Percentiles rank a stretch among this genome's conserved stretches.
Conservation (phyloP, 2,888 invertebrate genomes). For the Chymomyza caudatula region DNA sequence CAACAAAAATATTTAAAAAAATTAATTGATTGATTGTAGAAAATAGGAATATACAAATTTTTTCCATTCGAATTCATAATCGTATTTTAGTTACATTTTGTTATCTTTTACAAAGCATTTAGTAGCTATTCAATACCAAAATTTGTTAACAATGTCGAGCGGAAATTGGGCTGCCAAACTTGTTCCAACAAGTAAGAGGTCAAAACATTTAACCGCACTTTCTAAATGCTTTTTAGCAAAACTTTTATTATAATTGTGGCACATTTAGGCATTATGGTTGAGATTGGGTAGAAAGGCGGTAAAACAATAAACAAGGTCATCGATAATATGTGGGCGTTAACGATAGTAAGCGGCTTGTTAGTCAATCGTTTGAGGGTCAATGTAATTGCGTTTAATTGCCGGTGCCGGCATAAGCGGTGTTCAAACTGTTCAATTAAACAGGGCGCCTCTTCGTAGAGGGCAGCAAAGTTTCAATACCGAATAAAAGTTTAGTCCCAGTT, state of each 20-base stretch:
- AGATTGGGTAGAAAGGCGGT: conserved; percentile 4
- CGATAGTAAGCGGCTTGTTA: conserved; percentile 20
- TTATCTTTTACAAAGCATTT: conserved; percentile 21
- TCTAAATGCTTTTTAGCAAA: not conserved
- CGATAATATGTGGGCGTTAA: conserved; percentile 43
- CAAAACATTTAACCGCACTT: not conserved
- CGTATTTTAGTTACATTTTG: conserved; percentile 2
- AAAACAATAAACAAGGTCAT: conserved; percentile 41
- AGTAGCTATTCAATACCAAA: conserved; percentile 30
- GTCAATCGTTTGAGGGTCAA: conserved; percentile 46
- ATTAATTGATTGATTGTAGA: too few species aligned
- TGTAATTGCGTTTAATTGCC: conserved; percentile 32
- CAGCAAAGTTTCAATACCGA: too few species aligned
- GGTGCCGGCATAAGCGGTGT: not conserved
- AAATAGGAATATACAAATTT: conserved; percentile 27
- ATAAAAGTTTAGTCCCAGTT: too few species aligned
- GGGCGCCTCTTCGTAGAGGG: too few species aligned
- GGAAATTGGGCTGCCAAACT: not conserved
- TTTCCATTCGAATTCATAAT: conserved; percentile 2
- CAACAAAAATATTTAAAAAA: too few species aligned
- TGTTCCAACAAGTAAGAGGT: conserved; percentile 6
- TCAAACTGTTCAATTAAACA: too few species aligned
- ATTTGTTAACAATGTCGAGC: not conserved
- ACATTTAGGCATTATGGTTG: not conserved
- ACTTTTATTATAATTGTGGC: not conserved